Base-by-base conservation (phyloP, 2,888 invertebrate genomes). In the Chesias legatella region DNA sequence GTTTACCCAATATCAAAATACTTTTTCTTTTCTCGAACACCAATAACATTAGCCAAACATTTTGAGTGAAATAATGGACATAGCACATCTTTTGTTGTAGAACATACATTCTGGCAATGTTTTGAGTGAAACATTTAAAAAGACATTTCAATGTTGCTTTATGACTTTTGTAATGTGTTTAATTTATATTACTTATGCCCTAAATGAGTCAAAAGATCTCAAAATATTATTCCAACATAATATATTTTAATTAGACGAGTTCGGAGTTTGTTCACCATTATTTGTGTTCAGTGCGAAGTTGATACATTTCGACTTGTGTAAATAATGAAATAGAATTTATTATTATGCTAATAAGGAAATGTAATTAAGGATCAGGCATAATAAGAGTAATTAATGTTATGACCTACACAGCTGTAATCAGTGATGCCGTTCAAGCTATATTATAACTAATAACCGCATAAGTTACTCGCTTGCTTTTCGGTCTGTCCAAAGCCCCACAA, bases 181-280 rank as follows among this genome's bases (percentile, higher is more conserved):
- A 44, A 53, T 48, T 50, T 46, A 48, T 46, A 44, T 41, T 45
- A 34, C 43, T 48, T 45, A 43, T 35, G 39, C 47, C 46, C 48
- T 46, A 44, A 41, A 54, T 52, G 33, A 35, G 36, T 36, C 32
- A 39, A 45, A 54, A 55, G 49, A 43, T 50, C 48, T 48, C 53
- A 49, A 53, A 58, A 56, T 55, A 54, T 55, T 56, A 51, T 56
- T 51, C 44, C 37, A 34, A 53, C 51, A 52, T 54, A 51, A 53
- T 49, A 52, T 54, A 51, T 58, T 59, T 48, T 56, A 53, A 56
- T 53, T 51, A 59, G 45, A 38, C 33, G 8, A 35, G 41, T 29
- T 40, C 10, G 33, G 32, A 56, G 53, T 55, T 58, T 53, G 42
- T 53, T 55, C 39, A 29, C 31, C 34, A 26, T 48, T 48, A 51